Conservation (phyloP, 2,888 invertebrate species). For the Cordilura impudica region DNA sequence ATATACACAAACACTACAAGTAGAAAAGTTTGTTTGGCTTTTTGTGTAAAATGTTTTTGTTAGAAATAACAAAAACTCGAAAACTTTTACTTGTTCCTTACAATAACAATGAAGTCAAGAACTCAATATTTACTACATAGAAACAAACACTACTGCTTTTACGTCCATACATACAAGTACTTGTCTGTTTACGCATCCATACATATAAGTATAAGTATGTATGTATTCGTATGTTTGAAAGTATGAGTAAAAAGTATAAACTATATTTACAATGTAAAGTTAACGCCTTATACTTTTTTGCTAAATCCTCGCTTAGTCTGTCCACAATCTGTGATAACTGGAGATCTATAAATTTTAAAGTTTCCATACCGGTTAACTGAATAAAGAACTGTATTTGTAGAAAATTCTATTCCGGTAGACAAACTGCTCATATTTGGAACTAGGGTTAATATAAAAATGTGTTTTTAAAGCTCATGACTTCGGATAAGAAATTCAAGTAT, state of each 20-base stretch:
- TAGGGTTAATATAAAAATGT: too few relatives aligned
- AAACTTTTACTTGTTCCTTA: slow-evolving; percentile 56
- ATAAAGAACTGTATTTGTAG: too few relatives aligned
- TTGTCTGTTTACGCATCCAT: not conserved
- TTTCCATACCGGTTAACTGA: too few relatives aligned
- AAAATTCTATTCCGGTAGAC: too few relatives aligned
- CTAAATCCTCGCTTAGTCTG: not conserved
- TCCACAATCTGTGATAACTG: not conserved
- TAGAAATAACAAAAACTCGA: slow-evolving; percentile 15
- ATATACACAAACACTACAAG: not conserved
- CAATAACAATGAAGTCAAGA: slow-evolving; percentile 60
- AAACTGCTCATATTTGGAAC: too few relatives aligned
- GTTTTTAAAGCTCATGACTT: too few relatives aligned
- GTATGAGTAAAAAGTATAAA: slow-evolving; percentile 59
- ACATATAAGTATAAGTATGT: not conserved
- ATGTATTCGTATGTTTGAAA: not conserved
- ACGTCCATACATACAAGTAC: not conserved
- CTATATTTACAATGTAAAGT: slow-evolving; percentile 65
- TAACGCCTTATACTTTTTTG: slow-evolving; percentile 62
- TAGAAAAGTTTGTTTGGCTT: slow-evolving; percentile 24
- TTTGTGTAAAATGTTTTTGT: slow-evolving; percentile 28
- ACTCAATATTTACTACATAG: slow-evolving; percentile 34
- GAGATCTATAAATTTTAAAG: too few relatives aligned
- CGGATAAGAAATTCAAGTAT: too few relatives aligned
- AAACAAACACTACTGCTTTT: slow-evolving; percentile 9